These are phyloP conservation scores for Drosophila silvestris DNA, from an alignment of 2,888 invertebrate species.

Conservation along the genomic window DNA sequence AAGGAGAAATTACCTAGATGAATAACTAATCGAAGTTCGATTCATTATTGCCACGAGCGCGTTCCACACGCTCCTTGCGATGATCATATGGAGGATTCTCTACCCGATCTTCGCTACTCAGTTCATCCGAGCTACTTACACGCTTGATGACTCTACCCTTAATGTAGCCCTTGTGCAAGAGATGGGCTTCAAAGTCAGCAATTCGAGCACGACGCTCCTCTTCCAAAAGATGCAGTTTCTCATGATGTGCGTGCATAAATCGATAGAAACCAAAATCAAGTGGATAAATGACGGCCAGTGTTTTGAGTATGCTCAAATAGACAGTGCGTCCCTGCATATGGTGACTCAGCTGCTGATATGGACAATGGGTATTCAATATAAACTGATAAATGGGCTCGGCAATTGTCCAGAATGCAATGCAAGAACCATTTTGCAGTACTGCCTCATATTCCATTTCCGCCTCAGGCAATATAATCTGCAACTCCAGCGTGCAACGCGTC, in stretches of 20 bases:
- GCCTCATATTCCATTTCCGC: slow-evolving; percentile 36
- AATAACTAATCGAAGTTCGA: slow-evolving; percentile 14
- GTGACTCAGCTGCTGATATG: slow-evolving; percentile 23
- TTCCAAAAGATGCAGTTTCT: slow-evolving; percentile 33
- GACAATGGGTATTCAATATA: slow-evolving; percentile 23
- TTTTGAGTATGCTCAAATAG: slow-evolving; percentile 49
- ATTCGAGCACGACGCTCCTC: slow-evolving; percentile 10
- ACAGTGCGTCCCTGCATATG: slow-evolving; percentile 53
- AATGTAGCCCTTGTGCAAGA: slow-evolving; percentile 32
- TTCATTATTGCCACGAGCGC: neutral
- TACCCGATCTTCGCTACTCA: slow-evolving; percentile 25
- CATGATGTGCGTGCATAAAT: slow-evolving; percentile 58
- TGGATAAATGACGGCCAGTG: slow-evolving; percentile 41
- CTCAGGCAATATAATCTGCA: slow-evolving; percentile 52
- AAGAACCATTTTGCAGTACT: slow-evolving; percentile 17
- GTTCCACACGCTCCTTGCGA: slow-evolving; percentile 30
- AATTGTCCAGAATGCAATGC: slow-evolving; percentile 39
- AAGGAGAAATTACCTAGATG: neutral
- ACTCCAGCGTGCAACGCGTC: slow-evolving; percentile 48
- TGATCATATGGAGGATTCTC: slow-evolving; percentile 5
- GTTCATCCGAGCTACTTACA: neutral
- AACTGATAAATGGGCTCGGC: slow-evolving; percentile 34
- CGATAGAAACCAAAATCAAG: slow-evolving; percentile 42
- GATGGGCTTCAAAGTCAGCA: slow-evolving; percentile 13
- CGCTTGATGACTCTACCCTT: neutral